Conservation (phyloP, 2,797 vertebrate species). For the Amblyraja radiata region DNA sequence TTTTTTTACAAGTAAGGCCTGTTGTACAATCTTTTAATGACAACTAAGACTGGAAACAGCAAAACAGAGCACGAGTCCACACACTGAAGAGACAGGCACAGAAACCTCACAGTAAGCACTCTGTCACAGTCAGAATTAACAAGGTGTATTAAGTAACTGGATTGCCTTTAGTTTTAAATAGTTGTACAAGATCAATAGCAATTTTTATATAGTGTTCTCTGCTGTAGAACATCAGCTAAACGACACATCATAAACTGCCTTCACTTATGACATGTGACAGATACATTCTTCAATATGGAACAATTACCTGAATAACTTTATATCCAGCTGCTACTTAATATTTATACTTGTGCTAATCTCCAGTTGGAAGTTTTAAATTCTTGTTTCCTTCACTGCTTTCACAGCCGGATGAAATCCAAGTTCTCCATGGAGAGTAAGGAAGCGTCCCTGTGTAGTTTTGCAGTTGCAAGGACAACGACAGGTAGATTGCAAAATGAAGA, state of each 20-base stretch:
- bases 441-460: neutral
- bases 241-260: conserved; percentile 49
- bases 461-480: conserved; percentile 14
- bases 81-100: conserved; percentile 48
- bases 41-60: conserved; percentile 51
- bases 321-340: conserved; percentile 52
- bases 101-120: conserved; percentile 46
- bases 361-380: neutral
- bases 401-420: neutral
- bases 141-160: conserved; percentile 56
- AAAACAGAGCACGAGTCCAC: conserved; percentile 47
- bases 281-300: conserved; percentile 65
- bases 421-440: neutral
- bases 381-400: neutral
- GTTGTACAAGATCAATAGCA: conserved; percentile 52
- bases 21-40: conserved; percentile 62
- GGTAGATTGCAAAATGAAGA: neutral
- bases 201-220: conserved; percentile 49
- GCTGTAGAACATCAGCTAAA: conserved; percentile 49
- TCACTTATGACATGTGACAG: conserved; percentile 60
- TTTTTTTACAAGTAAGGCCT: conserved; percentile 21
- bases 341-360: conserved; percentile 44
- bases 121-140: conserved; percentile 54
- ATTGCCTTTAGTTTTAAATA: conserved; percentile 52
- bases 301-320: conserved; percentile 55